These are phyloP conservation scores for Myotis myotis DNA, from an alignment of 2,797 vertebrate species.

Conservation along the genomic window DNA sequence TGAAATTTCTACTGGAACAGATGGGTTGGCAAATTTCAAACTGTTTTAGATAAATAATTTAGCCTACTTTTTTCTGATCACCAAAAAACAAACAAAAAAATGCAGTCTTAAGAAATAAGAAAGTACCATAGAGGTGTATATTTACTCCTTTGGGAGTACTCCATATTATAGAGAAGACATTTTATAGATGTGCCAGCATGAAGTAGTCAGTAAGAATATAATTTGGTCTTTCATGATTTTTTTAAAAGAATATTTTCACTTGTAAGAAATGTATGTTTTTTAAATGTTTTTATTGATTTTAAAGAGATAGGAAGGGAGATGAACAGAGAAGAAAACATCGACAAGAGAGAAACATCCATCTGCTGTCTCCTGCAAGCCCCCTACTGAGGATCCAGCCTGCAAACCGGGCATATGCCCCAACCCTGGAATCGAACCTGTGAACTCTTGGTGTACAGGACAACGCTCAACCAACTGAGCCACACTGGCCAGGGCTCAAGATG, in stretches of 20 bases:
- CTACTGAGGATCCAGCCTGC: background rate
- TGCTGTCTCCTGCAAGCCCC: background rate
- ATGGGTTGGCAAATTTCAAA: constrained; percentile 11
- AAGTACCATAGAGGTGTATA: background rate
- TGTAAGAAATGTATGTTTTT: too few relatives aligned
- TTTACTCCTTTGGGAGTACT: background rate
- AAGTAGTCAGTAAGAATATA: background rate
- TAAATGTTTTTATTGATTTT: background rate
- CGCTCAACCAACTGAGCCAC: background rate
- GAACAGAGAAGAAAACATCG: background rate
- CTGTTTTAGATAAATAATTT: background rate
- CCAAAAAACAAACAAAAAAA: background rate
- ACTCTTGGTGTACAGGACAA: background rate
- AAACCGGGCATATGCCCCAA: background rate
- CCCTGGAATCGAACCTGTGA: background rate
- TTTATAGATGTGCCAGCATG: background rate
- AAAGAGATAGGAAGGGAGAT: background rate
- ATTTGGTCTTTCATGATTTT: background rate
- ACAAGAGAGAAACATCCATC: background rate
- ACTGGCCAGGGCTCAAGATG: background rate
- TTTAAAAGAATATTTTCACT: background rate
- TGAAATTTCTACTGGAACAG: constrained; percentile 2
- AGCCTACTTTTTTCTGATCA: background rate
- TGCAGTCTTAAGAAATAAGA: background rate
- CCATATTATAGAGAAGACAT: background rate